Evolutionary conservation across 2,113 vertebrate genomes (phyloP).

Genomic region (Plestiodon gilberti): DNA sequence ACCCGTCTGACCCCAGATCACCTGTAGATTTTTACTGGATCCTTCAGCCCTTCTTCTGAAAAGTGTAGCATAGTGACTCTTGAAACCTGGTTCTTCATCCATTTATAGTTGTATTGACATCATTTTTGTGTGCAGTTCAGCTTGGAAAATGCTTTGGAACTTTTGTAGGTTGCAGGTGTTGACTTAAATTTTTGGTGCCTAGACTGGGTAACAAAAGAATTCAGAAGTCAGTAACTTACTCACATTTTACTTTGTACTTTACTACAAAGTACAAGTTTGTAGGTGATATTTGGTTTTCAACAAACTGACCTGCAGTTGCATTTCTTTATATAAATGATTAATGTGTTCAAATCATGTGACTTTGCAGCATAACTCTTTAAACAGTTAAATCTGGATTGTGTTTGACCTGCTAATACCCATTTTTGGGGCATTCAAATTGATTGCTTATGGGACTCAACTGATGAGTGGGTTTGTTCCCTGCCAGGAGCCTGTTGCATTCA

Average conservation of each 20-base stretch:
- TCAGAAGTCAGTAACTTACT: slow-evolving; percentile 46
- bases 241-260: slow-evolving; percentile 46
- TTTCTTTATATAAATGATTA: too few species aligned
- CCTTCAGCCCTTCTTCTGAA: slow-evolving; percentile 24
- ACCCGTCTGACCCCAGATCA: neutral
- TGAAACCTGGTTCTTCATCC: slow-evolving; percentile 44
- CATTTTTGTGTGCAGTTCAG: slow-evolving; percentile 37
- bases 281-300: too few species aligned
- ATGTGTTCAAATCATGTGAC: too few species aligned
- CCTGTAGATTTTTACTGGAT: slow-evolving; percentile 2
- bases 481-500: neutral
- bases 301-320: too few species aligned
- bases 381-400: neutral
- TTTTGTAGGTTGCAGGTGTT: slow-evolving; percentile 4
- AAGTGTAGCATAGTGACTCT: neutral
- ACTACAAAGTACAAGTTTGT: neutral
- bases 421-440: neutral
- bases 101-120: neutral
- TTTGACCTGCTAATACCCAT: neutral
- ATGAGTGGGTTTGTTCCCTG: neutral
- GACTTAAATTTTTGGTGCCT: neutral
- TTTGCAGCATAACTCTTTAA: too few species aligned
- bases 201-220: slow-evolving; percentile 28
- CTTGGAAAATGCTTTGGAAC: slow-evolving; percentile 53
- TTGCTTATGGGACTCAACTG: neutral